phyloP scores from a whole-genome alignment of 2,113 vertebrate genomes.

The Dicaeum eximium region DNA sequence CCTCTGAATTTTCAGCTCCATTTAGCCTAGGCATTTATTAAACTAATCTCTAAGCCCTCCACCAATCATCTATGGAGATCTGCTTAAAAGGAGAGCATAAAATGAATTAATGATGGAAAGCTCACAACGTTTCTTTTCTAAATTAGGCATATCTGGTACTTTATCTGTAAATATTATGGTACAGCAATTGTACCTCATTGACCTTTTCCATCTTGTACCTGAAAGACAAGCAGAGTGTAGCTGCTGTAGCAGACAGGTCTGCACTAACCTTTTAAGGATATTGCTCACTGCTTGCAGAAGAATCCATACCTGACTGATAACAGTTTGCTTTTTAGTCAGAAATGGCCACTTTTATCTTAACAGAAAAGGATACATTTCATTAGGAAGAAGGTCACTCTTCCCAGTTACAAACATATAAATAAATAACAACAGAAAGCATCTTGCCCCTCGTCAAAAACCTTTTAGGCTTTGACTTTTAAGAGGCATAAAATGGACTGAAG shows the following conservation, averaged over 20 bases:
- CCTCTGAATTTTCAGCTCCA: slow-evolving; percentile 68
- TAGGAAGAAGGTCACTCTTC: not conserved
- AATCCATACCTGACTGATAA: slow-evolving; percentile 15
- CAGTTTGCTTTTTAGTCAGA: not conserved
- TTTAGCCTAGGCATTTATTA: slow-evolving; percentile 66
- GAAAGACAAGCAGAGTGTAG: not conserved
- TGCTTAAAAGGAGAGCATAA: slow-evolving; percentile 33
- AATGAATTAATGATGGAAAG: slow-evolving; percentile 52
- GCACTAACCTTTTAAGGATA: slow-evolving; percentile 20
- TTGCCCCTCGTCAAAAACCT: not conserved
- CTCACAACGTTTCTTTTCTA: slow-evolving; percentile 8
- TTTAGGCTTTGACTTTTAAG: slow-evolving; percentile 2
- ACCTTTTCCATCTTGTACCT: slow-evolving; percentile 6
- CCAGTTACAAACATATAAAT: slow-evolving; percentile 6
- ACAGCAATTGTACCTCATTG: slow-evolving; percentile 13
- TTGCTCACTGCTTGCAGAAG: not conserved
- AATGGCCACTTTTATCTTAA: not conserved
- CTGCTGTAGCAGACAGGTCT: not conserved
- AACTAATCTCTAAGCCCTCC: slow-evolving; percentile 47
- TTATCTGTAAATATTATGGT: slow-evolving; percentile 62
- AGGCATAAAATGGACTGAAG: not conserved
- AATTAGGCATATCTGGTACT: slow-evolving; percentile 39
- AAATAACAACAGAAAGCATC: not conserved
- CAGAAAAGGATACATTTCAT: slow-evolving; percentile 8
- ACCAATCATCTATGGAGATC: slow-evolving; percentile 32